Percentiles rank a stretch among this genome's conserved stretches.
phyloP scores from a whole-genome alignment of 2,888 invertebrate genomes.

The Cheilosia pagana region DNA sequence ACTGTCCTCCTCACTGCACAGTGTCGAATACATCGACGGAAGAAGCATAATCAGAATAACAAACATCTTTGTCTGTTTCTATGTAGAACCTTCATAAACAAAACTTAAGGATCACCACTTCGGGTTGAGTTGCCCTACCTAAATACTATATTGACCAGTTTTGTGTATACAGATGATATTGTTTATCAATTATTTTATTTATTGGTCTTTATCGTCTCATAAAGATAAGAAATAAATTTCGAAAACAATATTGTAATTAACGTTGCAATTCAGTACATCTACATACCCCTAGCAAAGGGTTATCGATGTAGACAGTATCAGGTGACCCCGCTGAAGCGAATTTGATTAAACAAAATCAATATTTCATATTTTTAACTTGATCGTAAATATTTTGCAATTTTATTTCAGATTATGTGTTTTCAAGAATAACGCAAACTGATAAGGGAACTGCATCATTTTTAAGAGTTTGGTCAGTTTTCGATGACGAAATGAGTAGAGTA shows the following conservation, averaged over 20 bases:
- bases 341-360: slow-evolving; percentile 9
- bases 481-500: not conserved
- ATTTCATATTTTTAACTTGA: slow-evolving; percentile 7
- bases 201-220: not conserved
- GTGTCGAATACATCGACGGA: too few relatives aligned
- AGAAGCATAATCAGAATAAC: too few relatives aligned
- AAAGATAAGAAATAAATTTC: not conserved
- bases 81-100: too few relatives aligned
- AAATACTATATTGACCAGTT: too few relatives aligned
- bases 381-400: slow-evolving; percentile 9
- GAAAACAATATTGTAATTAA: slow-evolving; percentile 1
- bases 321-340: slow-evolving; percentile 9
- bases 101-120: too few relatives aligned
- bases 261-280: slow-evolving; percentile 1
- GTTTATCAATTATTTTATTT: too few relatives aligned
- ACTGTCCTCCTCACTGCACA: too few relatives aligned
- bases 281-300: slow-evolving; percentile 31
- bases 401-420: slow-evolving; percentile 18
- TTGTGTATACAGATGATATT: too few relatives aligned
- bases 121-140: too few relatives aligned
- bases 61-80: too few relatives aligned
- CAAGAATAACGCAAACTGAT: slow-evolving; percentile 7
- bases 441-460: not conserved
- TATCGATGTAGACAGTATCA: slow-evolving; percentile 5
- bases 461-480: not conserved